A percentile compares a stretch with the other conserved stretches of the same genome.
Conservation (phyloP, 2,888 invertebrate genomes). For the Lepidochitona cinerea region DNA sequence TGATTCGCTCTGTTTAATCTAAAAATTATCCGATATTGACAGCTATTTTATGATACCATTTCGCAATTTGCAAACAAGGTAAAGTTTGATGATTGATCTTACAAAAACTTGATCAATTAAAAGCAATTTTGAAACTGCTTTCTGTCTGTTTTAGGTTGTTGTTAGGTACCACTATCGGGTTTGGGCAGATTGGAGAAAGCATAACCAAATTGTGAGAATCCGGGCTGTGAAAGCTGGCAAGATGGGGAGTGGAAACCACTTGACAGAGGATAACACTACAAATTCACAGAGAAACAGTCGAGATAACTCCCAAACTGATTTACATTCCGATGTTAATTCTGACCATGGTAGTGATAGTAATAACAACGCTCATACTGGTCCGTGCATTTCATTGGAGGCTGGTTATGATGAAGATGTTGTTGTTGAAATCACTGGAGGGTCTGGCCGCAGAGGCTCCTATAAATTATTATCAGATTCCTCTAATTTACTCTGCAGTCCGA, state of each 20-base stretch:
- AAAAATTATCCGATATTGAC: too few species aligned
- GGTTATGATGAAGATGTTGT: background rate
- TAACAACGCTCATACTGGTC: background rate
- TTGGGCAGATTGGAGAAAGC: conserved; percentile 51
- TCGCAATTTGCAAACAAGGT: too few species aligned
- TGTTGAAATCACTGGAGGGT: background rate
- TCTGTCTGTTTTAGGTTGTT: conserved; percentile 53
- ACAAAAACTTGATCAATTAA: too few species aligned
- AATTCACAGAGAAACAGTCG: too few species aligned
- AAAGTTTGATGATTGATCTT: too few species aligned
- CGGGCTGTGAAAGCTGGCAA: background rate
- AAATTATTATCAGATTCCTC: background rate
- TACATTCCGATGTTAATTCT: too few species aligned
- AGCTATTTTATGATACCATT: too few species aligned
- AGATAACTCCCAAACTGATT: too few species aligned
- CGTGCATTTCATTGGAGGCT: background rate
- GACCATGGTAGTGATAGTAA: background rate
- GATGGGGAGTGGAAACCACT: background rate
- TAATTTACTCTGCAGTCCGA: background rate
- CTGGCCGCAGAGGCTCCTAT: background rate
- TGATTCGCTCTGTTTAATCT: too few species aligned
- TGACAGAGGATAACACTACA: too few species aligned
- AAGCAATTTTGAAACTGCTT: too few species aligned
- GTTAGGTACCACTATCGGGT: conserved; percentile 50
- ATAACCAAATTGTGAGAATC: conserved; percentile 40